These are phyloP conservation scores for Pseudobourletiella spinata DNA, from an alignment of 1,140 invertebrate genomes.

Conservation along the genomic window DNA sequence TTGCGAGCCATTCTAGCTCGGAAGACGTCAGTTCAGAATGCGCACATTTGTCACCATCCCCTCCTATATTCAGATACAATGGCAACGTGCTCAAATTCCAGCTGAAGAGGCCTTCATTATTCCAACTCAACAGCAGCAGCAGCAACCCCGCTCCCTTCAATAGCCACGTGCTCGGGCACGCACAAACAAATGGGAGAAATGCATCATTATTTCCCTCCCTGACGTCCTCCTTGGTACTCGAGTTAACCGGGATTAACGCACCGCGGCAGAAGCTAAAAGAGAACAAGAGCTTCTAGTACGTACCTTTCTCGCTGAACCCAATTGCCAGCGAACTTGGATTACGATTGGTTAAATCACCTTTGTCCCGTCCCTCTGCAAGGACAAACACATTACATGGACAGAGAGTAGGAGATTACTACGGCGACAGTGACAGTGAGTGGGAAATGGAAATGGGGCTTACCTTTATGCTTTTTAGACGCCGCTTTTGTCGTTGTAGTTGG, in stretches of 20 bases:
- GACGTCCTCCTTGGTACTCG: too few species aligned
- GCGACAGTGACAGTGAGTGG: too few species aligned
- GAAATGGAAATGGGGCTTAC: constrained; percentile 13
- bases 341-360: constrained; percentile 52
- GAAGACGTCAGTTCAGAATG: not conserved
- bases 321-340: constrained; percentile 51
- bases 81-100: too few species aligned
- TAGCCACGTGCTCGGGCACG: too few species aligned
- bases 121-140: too few species aligned
- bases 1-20: constrained; percentile 20
- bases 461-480: constrained; percentile 41
- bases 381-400: too few species aligned
- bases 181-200: not conserved
- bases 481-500: constrained; percentile 49
- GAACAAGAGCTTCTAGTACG: not conserved
- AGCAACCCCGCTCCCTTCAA: too few species aligned
- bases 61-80: constrained; percentile 37
- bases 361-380: constrained; percentile 41
- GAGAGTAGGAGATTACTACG: too few species aligned
- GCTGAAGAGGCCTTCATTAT: too few species aligned
- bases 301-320: constrained; percentile 47
- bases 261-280: too few species aligned
- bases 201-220: constrained; percentile 5
- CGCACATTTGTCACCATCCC: not conserved
- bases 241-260: not conserved